phyloP scores from a whole-genome alignment of 2,797 vertebrate genomes.

The Malacoraja senta region DNA sequence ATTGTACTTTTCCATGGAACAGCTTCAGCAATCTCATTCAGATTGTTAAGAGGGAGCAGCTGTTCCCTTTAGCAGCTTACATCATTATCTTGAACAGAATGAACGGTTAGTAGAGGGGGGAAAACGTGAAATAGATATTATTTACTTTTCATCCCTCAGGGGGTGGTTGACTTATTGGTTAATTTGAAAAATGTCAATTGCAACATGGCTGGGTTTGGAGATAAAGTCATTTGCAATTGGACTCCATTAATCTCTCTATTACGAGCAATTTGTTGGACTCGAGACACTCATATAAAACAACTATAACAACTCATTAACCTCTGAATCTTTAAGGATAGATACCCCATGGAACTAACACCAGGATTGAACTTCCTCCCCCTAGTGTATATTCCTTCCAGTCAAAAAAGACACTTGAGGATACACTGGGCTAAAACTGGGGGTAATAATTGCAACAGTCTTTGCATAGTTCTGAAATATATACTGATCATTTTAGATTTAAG shows the following conservation, averaged over 20 bases:
- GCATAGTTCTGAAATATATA: not conserved
- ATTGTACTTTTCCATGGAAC: not conserved
- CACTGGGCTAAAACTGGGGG: not conserved
- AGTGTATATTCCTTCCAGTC: not conserved
- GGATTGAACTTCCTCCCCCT: not conserved
- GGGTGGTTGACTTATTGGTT: not conserved
- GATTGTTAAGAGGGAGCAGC: not conserved
- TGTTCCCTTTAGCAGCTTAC: not conserved
- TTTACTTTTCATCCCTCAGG: not conserved
- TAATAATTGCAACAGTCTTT: not conserved
- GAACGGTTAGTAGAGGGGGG: not conserved
- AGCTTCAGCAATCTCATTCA: not conserved
- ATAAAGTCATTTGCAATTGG: not conserved
- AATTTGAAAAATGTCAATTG: not conserved
- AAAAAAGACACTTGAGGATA: not conserved
- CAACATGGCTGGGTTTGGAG: not conserved
- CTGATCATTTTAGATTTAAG: not conserved
- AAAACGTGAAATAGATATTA: not conserved
- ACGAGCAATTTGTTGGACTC: conserved; percentile 6
- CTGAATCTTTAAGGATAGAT: not conserved
- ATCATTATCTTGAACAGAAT: not conserved
- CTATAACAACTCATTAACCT: not conserved
- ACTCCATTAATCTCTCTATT: not conserved
- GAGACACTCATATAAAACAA: not conserved
- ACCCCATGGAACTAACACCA: not conserved